Evolutionary conservation across 2,113 vertebrate species (phyloP), one percentile per base, ranked within the genome.

Genomic region (Dipodomys ordii): DNA sequence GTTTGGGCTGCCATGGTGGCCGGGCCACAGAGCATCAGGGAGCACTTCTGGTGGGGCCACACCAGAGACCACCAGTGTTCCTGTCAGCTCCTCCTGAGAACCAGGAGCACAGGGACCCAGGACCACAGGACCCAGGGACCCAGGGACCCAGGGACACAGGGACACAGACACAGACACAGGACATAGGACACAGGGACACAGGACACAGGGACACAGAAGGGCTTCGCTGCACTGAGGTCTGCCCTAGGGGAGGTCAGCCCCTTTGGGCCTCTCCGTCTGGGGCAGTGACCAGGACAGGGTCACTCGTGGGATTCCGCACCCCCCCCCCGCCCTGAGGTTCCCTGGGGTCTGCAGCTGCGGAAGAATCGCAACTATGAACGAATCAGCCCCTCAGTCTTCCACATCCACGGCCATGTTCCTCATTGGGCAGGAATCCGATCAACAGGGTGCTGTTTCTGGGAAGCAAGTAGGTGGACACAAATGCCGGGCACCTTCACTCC

Each of bases 1-100:
- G 23, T 12, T 57, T 3, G 0, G n/a, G 39, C 28, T n/a, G 27
- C 0, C 0, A 8, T 11, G 67, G n/a, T 44, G 28, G 28, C 28
- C 15, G 19, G 2, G 30, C 27, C 22, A 2, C 2, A 32, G 30
- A 69, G 19, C n/a, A 30, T 46, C 25, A n/a, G 11, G 9, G 15
- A 23, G 12, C 22, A 3, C 69, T 6, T 64, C 62, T 39, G 39
- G 4, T 39, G 39, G 39, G 39, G 39, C 39, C 39, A 39, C 39
- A 39, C 39, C 39, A 39, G 39, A 3, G 39, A 39, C 39, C 39
- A 39, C 39, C 39, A 39, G 39, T 39, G 39, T 39, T 39, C 39
- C 39, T 39, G 39, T 39, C 39, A 39, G 5, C 39, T 39, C 39
- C 5, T 6, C 39, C 39, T 39, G 39, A 39, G 39, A 39, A 39